phyloP scores from a whole-genome alignment of 2,797 vertebrate species.

The Tokudaia tokunoshimensis region DNA sequence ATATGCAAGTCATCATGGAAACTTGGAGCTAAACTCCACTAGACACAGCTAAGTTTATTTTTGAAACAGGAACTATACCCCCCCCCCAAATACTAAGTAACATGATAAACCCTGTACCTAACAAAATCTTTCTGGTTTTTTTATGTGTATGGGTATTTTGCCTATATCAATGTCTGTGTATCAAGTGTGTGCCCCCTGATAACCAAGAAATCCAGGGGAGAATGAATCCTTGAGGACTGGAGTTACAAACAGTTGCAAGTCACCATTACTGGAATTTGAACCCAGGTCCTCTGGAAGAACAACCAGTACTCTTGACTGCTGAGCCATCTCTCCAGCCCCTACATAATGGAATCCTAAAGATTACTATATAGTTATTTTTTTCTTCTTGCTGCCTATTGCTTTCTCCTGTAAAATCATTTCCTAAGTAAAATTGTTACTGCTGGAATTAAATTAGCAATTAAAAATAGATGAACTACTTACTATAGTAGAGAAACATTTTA shows the following conservation, averaged over 20 bases:
- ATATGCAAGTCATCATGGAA: background rate
- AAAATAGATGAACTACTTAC: constrained; percentile 72
- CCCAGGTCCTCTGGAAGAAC: background rate
- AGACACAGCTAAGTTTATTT: background rate
- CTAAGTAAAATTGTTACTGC: constrained; percentile 59
- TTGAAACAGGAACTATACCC: background rate
- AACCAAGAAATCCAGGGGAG: background rate
- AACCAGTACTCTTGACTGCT: background rate
- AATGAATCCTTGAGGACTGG: background rate
- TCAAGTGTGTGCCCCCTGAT: background rate
- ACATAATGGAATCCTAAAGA: constrained; percentile 27
- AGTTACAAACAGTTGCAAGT: background rate
- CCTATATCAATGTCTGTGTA: background rate
- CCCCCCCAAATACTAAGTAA: constrained; percentile 6
- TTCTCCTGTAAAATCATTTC: constrained; percentile 57
- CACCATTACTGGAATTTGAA: background rate
- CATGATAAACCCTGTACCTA: background rate
- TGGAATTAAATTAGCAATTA: constrained; percentile 72
- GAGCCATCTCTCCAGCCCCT: background rate
- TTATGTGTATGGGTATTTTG: background rate
- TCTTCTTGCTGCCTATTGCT: constrained; percentile 21
- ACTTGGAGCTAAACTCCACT: background rate
- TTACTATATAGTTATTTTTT: constrained; percentile 12
- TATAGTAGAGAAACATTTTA: constrained; percentile 60
- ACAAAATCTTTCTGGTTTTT: background rate